Evolutionary conservation across 2,888 invertebrate genomes (phyloP).

Genomic region (Scelioninae gen. 1): DNA sequence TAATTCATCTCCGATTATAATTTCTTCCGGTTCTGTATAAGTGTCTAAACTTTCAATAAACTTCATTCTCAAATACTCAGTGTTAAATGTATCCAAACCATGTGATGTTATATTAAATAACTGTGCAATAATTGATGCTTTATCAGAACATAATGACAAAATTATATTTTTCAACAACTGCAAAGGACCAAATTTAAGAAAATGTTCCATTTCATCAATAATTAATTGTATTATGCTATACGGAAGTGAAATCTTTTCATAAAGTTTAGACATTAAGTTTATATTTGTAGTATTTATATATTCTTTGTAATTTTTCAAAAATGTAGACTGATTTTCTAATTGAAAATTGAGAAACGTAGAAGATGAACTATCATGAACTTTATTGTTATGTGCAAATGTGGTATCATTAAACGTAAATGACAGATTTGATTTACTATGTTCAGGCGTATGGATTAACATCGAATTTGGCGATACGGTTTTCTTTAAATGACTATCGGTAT

Average conservation of each 20-base stretch:
- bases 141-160: neutral
- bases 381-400: too few relatives aligned
- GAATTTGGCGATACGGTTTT: neutral
- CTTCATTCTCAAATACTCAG: constrained; percentile 22
- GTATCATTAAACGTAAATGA: too few relatives aligned
- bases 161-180: constrained; percentile 1
- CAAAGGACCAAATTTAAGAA: constrained; percentile 11
- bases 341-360: too few relatives aligned
- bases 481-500: neutral
- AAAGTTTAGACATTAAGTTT: neutral
- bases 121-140: too few relatives aligned
- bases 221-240: neutral
- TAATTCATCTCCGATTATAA: constrained; percentile 32
- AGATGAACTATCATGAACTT: too few relatives aligned
- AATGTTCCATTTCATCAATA: constrained; percentile 18
- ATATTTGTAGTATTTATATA: neutral
- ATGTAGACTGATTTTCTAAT: too few relatives aligned
- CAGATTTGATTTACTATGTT: too few relatives aligned
- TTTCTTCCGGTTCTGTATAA: constrained; percentile 19
- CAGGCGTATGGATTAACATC: too few relatives aligned
- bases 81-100: constrained; percentile 9
- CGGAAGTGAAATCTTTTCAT: constrained; percentile 19
- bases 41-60: constrained; percentile 11
- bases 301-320: neutral
- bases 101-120: too few relatives aligned